A percentile compares a stretch with the other conserved stretches of the same genome.
phyloP scores from a whole-genome alignment of 2,113 vertebrate genomes.

The Colinus virginianus region DNA sequence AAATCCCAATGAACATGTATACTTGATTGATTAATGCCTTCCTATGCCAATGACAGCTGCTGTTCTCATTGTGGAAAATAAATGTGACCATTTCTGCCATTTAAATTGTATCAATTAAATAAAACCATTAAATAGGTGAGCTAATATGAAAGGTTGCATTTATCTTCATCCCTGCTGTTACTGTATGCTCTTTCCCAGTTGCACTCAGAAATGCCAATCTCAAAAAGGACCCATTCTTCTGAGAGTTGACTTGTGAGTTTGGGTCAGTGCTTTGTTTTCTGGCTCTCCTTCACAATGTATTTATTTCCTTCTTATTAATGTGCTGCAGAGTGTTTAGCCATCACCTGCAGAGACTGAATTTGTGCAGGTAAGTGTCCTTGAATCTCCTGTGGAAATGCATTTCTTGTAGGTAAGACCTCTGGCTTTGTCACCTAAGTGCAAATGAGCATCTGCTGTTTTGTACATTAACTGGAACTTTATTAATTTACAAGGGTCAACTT shows the following conservation, averaged over 20 bases:
- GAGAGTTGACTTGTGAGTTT: not conserved
- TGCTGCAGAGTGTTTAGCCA: not conserved
- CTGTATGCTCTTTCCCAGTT: not conserved
- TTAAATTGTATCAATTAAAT: not conserved
- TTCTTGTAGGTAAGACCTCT: not conserved
- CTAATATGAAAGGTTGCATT: not conserved
- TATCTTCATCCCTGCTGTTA: not conserved
- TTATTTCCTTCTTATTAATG: not conserved
- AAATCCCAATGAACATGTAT: not conserved
- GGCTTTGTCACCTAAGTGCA: not conserved
- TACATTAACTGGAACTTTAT: not conserved
- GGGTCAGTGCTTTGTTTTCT: not conserved
- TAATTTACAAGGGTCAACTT: not conserved
- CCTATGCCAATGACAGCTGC: not conserved
- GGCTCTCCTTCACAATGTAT: not conserved
- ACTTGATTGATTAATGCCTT: not conserved
- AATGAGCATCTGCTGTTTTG: not conserved
- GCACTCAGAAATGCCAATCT: not conserved
- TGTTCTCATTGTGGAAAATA: not conserved
- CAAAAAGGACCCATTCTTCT: not conserved
- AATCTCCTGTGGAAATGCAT: not conserved
- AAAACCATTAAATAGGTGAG: not conserved
- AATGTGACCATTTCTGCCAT: not conserved
- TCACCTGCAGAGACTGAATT: not conserved
- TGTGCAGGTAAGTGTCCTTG: not conserved